These are phyloP conservation scores for Gasteruption jaculator DNA, from an alignment of 2,888 invertebrate species.

Conservation along the genomic window DNA sequence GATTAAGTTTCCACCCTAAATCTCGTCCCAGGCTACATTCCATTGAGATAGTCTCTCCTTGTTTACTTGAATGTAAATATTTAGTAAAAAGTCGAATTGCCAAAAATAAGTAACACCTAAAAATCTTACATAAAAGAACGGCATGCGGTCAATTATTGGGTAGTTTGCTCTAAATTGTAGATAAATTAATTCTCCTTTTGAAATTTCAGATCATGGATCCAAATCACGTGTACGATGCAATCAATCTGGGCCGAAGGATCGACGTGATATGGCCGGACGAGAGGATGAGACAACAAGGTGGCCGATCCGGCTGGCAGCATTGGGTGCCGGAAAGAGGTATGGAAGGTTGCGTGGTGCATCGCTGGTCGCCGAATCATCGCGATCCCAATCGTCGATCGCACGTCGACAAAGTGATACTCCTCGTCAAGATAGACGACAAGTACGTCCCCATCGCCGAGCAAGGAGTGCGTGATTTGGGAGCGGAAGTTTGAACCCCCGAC, in stretches of 20 bases:
- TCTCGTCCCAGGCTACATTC: too few relatives aligned
- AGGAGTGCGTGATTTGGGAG: constrained; percentile 76
- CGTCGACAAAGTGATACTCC: constrained; percentile 84
- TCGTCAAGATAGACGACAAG: constrained; percentile 89
- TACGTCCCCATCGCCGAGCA: constrained; percentile 91
- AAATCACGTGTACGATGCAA: constrained; percentile 80
- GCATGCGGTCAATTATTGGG: constrained; percentile 2
- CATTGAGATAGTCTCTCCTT: too few relatives aligned
- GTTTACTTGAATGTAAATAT: too few relatives aligned
- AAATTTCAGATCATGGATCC: constrained; percentile 61
- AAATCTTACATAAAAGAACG: too few relatives aligned
- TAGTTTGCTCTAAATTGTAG: too few relatives aligned
- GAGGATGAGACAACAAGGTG: constrained; percentile 80
- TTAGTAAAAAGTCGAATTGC: too few relatives aligned
- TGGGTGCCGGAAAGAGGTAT: constrained; percentile 90
- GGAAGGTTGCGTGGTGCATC: constrained; percentile 92
- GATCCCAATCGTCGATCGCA: constrained; percentile 85
- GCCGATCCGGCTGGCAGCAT: constrained; percentile 82
- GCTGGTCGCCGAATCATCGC: constrained; percentile 90
- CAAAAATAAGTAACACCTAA: too few relatives aligned
- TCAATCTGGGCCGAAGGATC: constrained; percentile 83
- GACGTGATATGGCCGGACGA: constrained; percentile 97
- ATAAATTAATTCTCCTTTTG: too few relatives aligned
- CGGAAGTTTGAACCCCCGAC: constrained; percentile 63
- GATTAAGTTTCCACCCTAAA: too few relatives aligned